Evolutionary conservation across 2,113 vertebrate species (phyloP).

Genomic region (Rhea pennata): DNA sequence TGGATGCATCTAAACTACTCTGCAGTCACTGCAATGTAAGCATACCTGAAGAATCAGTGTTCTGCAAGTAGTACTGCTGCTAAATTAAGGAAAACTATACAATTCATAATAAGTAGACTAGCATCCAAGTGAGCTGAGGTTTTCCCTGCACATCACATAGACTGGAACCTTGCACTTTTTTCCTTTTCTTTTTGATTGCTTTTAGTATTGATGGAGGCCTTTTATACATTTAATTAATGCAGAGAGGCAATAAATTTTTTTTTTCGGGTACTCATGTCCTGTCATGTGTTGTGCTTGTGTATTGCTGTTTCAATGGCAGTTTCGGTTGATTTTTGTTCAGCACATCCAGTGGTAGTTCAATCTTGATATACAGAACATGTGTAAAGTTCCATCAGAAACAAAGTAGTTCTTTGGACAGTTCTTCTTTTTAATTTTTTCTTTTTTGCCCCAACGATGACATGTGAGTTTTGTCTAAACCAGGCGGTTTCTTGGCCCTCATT

Average conservation of each 20-base stretch:
- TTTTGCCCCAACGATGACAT: slow-evolving; percentile 78
- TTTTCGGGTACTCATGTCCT: background rate
- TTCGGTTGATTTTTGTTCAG: slow-evolving; percentile 62
- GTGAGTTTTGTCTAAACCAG: slow-evolving; percentile 81
- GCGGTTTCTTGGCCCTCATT: slow-evolving; percentile 80
- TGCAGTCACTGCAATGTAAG: background rate
- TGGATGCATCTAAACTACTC: background rate
- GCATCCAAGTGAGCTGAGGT: background rate
- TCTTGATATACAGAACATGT: slow-evolving; percentile 56
- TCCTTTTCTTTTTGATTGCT: background rate
- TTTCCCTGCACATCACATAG: background rate
- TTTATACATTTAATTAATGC: slow-evolving; percentile 1
- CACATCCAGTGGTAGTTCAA: slow-evolving; percentile 5
- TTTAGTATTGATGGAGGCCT: background rate
- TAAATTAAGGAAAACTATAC: background rate
- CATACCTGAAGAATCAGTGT: background rate
- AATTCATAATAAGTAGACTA: background rate
- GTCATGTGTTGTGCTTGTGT: background rate
- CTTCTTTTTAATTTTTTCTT: slow-evolving; percentile 63
- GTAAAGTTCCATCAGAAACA: slow-evolving; percentile 73
- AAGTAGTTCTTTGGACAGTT: slow-evolving; percentile 74
- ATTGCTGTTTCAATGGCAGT: slow-evolving; percentile 24
- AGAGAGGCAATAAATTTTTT: background rate
- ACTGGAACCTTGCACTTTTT: background rate
- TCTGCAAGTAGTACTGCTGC: background rate